Evolutionary conservation across 2,113 vertebrate genomes (phyloP).

Genomic region (Uropsilus gracilis): DNA sequence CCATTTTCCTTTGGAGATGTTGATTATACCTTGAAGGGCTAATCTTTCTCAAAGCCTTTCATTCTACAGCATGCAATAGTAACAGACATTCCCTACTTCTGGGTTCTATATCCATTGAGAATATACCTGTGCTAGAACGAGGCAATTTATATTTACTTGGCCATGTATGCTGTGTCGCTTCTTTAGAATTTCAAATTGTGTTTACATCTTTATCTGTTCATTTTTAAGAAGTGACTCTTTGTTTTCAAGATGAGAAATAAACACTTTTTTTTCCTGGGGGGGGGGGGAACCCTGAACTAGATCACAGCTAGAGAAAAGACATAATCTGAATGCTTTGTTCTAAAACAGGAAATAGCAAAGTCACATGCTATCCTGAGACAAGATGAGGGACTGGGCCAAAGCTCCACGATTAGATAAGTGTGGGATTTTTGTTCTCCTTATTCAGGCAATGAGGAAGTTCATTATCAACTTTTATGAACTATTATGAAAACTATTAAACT

Average conservation of each 20-base stretch:
- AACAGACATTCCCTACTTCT: not conserved
- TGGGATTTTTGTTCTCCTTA: not conserved
- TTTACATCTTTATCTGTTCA: not conserved
- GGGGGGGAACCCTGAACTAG: not conserved
- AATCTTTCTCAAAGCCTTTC: not conserved
- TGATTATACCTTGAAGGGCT: not conserved
- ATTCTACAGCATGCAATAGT: not conserved
- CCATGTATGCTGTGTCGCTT: not conserved
- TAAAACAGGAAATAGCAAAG: not conserved
- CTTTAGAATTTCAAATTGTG: not conserved
- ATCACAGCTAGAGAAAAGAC: not conserved
- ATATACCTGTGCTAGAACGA: not conserved
- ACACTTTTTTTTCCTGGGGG: not conserved
- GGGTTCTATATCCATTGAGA: not conserved
- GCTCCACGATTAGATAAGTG: not conserved
- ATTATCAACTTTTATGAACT: not conserved
- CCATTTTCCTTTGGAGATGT: not conserved
- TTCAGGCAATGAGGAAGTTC: not conserved
- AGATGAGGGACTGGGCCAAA: not conserved
- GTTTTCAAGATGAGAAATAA: constrained; percentile 21
- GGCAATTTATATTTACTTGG: not conserved
- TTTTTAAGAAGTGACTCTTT: constrained; percentile 35
- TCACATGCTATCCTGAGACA: not conserved
- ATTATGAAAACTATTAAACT: not conserved
- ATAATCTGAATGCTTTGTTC: not conserved